Conservation (phyloP, 1,140 invertebrate species). For the Platorchestia sp. region DNA sequence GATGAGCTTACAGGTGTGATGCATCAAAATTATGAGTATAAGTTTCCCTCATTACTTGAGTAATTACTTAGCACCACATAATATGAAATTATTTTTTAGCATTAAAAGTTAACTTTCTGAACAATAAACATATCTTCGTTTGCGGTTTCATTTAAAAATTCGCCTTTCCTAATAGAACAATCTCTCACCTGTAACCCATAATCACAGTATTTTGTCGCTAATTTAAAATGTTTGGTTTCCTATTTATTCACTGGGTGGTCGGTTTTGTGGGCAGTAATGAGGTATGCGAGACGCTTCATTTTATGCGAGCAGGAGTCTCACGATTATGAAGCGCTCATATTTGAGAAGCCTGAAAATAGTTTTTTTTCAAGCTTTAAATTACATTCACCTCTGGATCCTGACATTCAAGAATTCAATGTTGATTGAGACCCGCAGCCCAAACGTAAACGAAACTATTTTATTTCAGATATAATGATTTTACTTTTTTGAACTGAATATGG, state of each 20-base stretch:
- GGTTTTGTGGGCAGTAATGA: not conserved
- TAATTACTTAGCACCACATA: not conserved
- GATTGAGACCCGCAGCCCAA: not conserved
- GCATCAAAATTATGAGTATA: not conserved
- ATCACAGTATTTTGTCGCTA: not conserved
- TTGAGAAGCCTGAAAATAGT: not conserved
- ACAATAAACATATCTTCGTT: not conserved
- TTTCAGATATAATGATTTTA: too few species aligned
- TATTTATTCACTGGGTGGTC: not conserved
- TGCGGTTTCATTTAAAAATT: not conserved
- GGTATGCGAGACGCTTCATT: not conserved
- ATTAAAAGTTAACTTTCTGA: not conserved
- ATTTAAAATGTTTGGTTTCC: not conserved
- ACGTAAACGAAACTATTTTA: too few species aligned
- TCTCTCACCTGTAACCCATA: not conserved
- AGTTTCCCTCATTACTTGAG: not conserved
- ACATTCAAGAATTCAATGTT: not conserved
- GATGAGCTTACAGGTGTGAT: not conserved
- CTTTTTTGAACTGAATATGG: too few species aligned
- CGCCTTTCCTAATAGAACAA: not conserved
- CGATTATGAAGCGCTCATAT: not conserved
- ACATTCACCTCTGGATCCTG: too few species aligned
- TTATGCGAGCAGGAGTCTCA: not conserved
- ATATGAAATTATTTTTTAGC: not conserved
- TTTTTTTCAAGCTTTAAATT: too few species aligned